Conservation (phyloP, 2,113 vertebrate genomes). For the Brachyhypopomus gauderio region DNA sequence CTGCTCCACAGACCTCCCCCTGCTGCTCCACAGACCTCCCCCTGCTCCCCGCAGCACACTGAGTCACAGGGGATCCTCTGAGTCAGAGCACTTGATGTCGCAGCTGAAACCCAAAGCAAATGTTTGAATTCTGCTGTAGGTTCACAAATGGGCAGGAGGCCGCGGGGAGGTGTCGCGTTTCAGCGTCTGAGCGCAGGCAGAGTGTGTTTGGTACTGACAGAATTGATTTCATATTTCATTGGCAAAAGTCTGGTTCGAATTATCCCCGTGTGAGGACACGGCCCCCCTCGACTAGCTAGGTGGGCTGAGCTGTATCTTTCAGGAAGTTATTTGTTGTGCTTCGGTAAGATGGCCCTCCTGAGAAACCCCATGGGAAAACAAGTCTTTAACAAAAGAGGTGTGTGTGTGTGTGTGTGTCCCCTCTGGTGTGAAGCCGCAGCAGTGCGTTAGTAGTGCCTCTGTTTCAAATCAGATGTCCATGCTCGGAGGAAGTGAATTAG, state of each 20-base stretch:
- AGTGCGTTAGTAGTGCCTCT: slow-evolving; percentile 34
- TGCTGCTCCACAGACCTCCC: too few species aligned
- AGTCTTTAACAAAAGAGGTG: neutral
- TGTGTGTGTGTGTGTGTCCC: slow-evolving; percentile 25
- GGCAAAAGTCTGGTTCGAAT: neutral
- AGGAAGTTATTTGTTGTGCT: neutral
- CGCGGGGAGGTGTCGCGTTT: neutral
- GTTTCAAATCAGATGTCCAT: slow-evolving; percentile 9
- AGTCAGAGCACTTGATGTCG: neutral
- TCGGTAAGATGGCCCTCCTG: neutral
- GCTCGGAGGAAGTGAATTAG: slow-evolving; percentile 31
- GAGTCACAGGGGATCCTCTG: neutral
- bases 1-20: too few species aligned
- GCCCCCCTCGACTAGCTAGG: neutral
- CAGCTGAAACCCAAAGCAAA: neutral
- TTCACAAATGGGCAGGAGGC: neutral
- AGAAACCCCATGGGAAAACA: neutral
- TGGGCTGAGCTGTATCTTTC: slow-evolving; percentile 10
- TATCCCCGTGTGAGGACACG: neutral
- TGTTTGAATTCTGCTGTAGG: neutral
- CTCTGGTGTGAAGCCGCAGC: slow-evolving; percentile 20
- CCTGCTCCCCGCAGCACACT: too few species aligned
- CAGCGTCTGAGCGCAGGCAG: neutral
- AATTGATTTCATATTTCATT: slow-evolving; percentile 18
- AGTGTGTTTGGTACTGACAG: neutral